Evolutionary conservation across 1,140 invertebrate species (phyloP), one percentile per base, ranked within the genome.

Genomic region (Scylla paramamosain): DNA sequence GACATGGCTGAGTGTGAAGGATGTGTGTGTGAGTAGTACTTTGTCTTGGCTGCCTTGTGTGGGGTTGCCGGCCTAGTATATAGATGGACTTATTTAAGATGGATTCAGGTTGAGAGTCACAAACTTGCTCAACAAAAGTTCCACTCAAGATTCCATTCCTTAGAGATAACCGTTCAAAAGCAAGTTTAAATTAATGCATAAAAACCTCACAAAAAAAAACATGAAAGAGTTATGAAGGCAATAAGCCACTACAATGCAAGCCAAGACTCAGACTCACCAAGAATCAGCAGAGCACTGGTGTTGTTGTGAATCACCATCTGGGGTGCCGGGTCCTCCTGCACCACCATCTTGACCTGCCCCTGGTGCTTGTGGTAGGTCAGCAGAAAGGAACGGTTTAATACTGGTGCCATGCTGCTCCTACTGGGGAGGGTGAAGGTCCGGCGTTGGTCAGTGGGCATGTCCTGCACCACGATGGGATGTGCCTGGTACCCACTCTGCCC

Each of bases 321-420:
- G 29, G 98, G 98, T 96, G 97, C 97, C 16, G 97, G 96, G 96
- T 98, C 98, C 86, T 97, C 96, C 96, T 98, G 97, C 48, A 98
- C 96, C 39, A 97, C 97, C 67, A 98, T 96, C 95, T 97, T 98
- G 0, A 97, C 97, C 84, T 97, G 97, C 39, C 97, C 97, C 95
- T 97, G 97, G 25, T 95, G 83, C 83, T 96, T 87, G 91, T 96
- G 96, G 88, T 92, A 94, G 31, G 96, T 96, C 16, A 96, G n/a
- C 29, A 96, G 93, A 46, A 96, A 96, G 32, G 96, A 96, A 77
- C 94, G 77, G 32, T 96, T 96, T 16, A 95, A 92, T 28, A 95
- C 52, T 6, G 83, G 91, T 29, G 96, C 96, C 29, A 88, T 94
- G 28, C 59, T 95, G 32, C 45, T 82, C 20, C 31, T 39, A 59